phyloP scores from a whole-genome alignment of 2,797 vertebrate genomes.

The Bradypodion pumilum region DNA sequence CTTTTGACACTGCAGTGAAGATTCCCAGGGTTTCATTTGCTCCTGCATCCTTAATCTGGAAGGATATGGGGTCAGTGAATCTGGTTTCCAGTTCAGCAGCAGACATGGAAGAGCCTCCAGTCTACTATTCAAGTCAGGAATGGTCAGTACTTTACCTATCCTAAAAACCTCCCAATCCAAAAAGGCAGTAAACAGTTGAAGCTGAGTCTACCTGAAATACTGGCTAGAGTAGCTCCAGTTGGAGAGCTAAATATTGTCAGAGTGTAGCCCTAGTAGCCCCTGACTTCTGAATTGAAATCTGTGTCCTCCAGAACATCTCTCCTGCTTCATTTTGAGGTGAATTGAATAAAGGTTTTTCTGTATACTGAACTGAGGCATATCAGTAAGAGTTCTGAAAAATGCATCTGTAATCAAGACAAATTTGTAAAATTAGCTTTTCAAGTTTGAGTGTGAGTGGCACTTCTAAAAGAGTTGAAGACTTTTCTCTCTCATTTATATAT shows the following conservation, averaged over 20 bases:
- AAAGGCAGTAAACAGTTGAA: neutral
- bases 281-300: too few relatives aligned
- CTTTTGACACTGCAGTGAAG: too few relatives aligned
- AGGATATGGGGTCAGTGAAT: neutral
- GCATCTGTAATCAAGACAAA: slow-evolving; percentile 49
- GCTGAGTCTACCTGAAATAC: neutral
- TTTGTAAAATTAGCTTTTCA: slow-evolving; percentile 53
- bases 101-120: neutral
- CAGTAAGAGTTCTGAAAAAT: slow-evolving; percentile 59
- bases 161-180: neutral
- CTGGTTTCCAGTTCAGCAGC: neutral
- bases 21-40: neutral
- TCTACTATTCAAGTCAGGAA: too few relatives aligned
- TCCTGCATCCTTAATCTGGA: neutral
- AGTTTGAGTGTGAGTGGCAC: slow-evolving; percentile 61
- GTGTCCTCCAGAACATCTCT: neutral
- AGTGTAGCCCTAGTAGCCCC: too few relatives aligned
- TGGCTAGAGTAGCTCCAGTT: neutral
- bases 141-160: neutral
- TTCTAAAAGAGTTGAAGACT: too few relatives aligned
- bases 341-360: slow-evolving; percentile 59
- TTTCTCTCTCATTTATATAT: too few relatives aligned
- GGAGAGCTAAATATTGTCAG: too few relatives aligned
- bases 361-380: slow-evolving; percentile 52
- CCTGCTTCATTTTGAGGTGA: slow-evolving; percentile 53